phyloP scores from a whole-genome alignment of 2,113 vertebrate genomes.

The Sceloporus undulatus region DNA sequence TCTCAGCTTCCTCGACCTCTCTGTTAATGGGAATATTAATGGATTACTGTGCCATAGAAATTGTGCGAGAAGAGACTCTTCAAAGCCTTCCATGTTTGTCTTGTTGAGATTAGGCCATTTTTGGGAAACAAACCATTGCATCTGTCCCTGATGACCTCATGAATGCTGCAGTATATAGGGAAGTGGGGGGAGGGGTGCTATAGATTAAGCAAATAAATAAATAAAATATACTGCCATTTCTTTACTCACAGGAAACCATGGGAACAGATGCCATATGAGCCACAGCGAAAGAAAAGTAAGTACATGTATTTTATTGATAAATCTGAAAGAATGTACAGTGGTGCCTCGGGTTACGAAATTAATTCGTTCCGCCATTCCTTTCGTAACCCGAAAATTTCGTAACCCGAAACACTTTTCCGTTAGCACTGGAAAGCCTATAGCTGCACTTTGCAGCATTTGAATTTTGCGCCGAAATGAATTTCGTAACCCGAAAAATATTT shows the following conservation, averaged over 20 bases:
- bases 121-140: background rate
- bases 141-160: background rate
- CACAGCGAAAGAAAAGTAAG: constrained; percentile 77
- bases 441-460: no score
- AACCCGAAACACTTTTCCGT: no score
- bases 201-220: no score
- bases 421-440: no score
- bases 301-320: constrained; percentile 12
- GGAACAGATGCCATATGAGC: constrained; percentile 72
- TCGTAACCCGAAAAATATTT: no score
- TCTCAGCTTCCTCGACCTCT: background rate
- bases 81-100: background rate
- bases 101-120: background rate
- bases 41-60: background rate
- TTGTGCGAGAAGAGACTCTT: no score
- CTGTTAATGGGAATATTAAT: background rate
- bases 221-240: background rate
- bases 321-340: background rate
- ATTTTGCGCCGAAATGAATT: no score
- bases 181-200: no score
- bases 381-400: no score
- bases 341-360: no score
- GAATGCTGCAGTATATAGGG: background rate
- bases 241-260: constrained; percentile 75
- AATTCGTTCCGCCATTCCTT: no score